Percentiles rank a stretch among this genome's conserved stretches.
phyloP scores from a whole-genome alignment of 2,888 invertebrate genomes.

The Campoplex nolae region DNA sequence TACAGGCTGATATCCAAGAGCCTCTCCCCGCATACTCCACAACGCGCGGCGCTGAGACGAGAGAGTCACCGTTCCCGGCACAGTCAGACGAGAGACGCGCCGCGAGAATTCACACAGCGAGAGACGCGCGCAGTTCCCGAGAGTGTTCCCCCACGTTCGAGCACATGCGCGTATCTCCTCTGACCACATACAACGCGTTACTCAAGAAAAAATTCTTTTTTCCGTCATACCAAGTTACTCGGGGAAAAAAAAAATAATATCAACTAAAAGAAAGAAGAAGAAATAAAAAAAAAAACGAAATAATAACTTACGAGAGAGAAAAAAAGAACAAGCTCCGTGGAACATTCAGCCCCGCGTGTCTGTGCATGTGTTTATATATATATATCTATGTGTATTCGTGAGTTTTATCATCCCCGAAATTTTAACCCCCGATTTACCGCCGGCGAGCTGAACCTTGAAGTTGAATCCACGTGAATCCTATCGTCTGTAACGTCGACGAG shows the following conservation, averaged over 20 bases:
- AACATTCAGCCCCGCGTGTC: slow-evolving; percentile 16
- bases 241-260: neutral
- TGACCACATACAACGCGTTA: slow-evolving; percentile 8
- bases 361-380: neutral
- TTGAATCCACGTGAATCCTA: slow-evolving; percentile 30
- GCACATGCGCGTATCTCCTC: slow-evolving; percentile 69
- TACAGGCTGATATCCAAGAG: slow-evolving; percentile 68
- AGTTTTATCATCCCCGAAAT: slow-evolving; percentile 21
- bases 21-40: slow-evolving; percentile 81
- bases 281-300: neutral
- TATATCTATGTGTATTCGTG: slow-evolving; percentile 28
- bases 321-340: neutral
- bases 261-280: slow-evolving; percentile 8
- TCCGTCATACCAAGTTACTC: slow-evolving; percentile 1
- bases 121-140: slow-evolving; percentile 57
- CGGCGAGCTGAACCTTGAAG: slow-evolving; percentile 25
- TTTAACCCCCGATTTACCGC: slow-evolving; percentile 31
- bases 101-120: slow-evolving; percentile 50
- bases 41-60: slow-evolving; percentile 74
- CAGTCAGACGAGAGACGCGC: slow-evolving; percentile 62
- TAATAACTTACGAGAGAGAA: no score
- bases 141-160: slow-evolving; percentile 61
- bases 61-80: slow-evolving; percentile 68
- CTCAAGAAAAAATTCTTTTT: slow-evolving; percentile 25
- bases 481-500: slow-evolving; percentile 26